Conservation (phyloP, 2,113 vertebrate genomes). For the Actenoides lindsayi region DNA sequence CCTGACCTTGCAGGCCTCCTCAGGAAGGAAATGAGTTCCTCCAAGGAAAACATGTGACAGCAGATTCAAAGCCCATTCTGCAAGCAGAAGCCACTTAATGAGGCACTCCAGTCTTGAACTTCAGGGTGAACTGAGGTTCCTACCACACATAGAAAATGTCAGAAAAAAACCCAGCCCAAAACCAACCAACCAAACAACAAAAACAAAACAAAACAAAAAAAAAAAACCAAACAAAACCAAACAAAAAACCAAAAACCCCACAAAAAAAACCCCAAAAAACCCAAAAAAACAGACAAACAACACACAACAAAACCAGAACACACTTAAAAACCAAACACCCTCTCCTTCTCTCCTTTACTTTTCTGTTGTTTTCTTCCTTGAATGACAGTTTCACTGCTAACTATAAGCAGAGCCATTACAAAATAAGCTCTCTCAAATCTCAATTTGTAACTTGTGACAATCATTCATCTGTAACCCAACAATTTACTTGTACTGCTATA, state of each 20-base stretch:
- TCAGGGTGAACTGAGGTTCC: background rate
- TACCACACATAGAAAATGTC: background rate
- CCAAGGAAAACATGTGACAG: constrained; percentile 66
- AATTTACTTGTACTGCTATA: background rate
- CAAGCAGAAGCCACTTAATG: background rate
- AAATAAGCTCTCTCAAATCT: background rate
- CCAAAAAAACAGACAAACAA: background rate
- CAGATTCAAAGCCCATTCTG: constrained; percentile 6
- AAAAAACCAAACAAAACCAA: too few species aligned
- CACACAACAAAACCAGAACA: background rate
- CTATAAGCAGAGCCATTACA: background rate
- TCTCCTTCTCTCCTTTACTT: background rate
- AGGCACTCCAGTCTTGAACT: background rate
- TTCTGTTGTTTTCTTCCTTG: background rate
- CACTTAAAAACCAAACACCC: background rate
- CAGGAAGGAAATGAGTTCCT: constrained; percentile 72
- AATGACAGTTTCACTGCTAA: background rate
- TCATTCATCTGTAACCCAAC: background rate
- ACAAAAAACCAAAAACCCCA: background rate
- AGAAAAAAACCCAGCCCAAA: background rate
- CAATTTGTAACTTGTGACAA: background rate
- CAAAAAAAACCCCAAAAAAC: background rate
- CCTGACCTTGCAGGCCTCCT: constrained; percentile 60
- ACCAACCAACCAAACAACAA: background rate
- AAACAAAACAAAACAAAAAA: background rate